Percentiles rank a stretch among this genome's conserved stretches.
These are phyloP conservation scores for Todiramphus saurophagus DNA, from an alignment of 2,113 vertebrate species.

Conservation along the genomic window DNA sequence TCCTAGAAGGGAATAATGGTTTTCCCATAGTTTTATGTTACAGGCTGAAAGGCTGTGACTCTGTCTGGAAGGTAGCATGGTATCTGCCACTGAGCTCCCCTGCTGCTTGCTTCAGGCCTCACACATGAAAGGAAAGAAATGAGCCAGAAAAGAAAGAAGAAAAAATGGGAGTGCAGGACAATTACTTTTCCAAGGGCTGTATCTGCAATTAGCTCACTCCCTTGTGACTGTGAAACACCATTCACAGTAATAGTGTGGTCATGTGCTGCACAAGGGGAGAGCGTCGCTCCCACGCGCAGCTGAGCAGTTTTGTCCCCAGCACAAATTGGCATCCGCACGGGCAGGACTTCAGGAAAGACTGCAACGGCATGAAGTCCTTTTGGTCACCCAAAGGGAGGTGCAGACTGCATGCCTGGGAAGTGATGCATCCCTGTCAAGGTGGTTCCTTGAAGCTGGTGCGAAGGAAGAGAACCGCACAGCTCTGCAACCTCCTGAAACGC, in stretches of 20 bases:
- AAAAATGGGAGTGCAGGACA: neutral
- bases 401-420: rapidly evolving
- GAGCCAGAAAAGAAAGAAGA: neutral
- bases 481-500: neutral
- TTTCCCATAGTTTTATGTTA: neutral
- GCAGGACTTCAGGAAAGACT: neutral
- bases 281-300: rapidly evolving
- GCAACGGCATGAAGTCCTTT: rapidly evolving
- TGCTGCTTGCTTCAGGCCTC: neutral
- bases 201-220: neutral
- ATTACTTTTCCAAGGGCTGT: neutral
- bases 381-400: neutral
- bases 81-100: rapidly evolving
- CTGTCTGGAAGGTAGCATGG: neutral
- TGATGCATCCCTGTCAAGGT: rapidly evolving
- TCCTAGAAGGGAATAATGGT: rapidly evolving
- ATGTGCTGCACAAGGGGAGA: neutral
- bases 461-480: neutral
- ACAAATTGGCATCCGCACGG: rapidly evolving
- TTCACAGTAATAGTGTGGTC: neutral
- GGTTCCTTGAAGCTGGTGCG: rapidly evolving
- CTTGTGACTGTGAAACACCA: neutral
- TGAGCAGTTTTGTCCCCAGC: neutral
- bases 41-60: neutral
- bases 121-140: neutral